Base-by-base conservation (phyloP, 2,888 invertebrate species). In the Hemithea aestivaria region DNA sequence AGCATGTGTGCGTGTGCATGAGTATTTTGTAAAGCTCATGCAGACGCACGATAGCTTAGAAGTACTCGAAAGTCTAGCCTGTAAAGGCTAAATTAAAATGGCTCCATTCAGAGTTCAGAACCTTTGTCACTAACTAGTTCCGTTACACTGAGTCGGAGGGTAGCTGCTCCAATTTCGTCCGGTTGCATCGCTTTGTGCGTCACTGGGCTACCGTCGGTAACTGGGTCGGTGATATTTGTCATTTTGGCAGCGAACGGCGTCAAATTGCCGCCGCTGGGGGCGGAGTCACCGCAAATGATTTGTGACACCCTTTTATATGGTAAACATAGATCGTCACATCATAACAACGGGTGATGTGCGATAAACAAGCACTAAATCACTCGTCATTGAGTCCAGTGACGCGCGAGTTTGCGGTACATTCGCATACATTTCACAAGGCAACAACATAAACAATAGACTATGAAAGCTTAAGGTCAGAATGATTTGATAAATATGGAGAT, bases 211-310 rank as follows among this genome's bases (percentile, higher is more conserved):
- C 56, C 53, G 51, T 51, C 51, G 58, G 41, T 54, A 73, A 73
- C 56, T 72, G 58, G 74, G 71, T 71, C 74, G 67, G 51, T 56
- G 53, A 57, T 69, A 67, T 74, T 68, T 69, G 66, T 72, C 71
- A 64, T 67, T 73, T 71, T 62, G 68, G 62, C 61, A 64, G 62
- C 54, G 58, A 62, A 56, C 51, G 67, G 74, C 72, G 71, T 67
- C 73, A 56, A 69, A 66, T 72, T 62, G 71, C 66, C 68, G 67
- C 56, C 58, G 37, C 51, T 51, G 48, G 52, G 49, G 34, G 33
- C 45, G 44, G 40, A 31, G 39, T 39, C 42, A 40, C 35, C 36
- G 35, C 40, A 55, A 54, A 55, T 53, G 52, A 57, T 51, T 28
- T 37, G 41, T 33, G 45, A 45, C 51, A 58, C 51, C 49, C 47